phyloP scores from a whole-genome alignment of 2,113 vertebrate species.

The Tragelaphus scriptus region DNA sequence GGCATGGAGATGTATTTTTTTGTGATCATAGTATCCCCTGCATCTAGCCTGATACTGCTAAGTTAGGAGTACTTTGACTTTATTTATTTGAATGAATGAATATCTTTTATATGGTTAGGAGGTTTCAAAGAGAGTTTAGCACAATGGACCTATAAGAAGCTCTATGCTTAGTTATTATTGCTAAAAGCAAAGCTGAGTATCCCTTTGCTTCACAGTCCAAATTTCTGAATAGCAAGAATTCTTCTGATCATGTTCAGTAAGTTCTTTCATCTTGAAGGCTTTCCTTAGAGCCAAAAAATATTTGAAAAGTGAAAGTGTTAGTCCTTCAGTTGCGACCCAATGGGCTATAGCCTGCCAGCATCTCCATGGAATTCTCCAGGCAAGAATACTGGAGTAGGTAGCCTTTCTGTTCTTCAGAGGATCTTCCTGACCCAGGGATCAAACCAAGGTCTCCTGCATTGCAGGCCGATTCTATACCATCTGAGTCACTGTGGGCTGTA shows the following conservation, averaged over 20 bases:
- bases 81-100: neutral
- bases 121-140: neutral
- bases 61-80: neutral
- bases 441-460: neutral
- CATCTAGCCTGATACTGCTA: neutral
- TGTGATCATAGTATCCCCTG: neutral
- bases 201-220: neutral
- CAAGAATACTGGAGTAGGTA: neutral
- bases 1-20: neutral
- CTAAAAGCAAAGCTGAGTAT: neutral
- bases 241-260: neutral
- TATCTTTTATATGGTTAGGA: neutral
- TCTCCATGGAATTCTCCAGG: neutral
- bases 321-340: neutral
- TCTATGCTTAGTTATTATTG: neutral
- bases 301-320: neutral
- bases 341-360: neutral
- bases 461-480: neutral
- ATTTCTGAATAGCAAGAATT: neutral
- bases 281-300: neutral
- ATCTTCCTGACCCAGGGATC: neutral
- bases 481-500: neutral
- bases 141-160: neutral
- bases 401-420: neutral
- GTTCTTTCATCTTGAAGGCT: neutral